A percentile compares a stretch with the other conserved stretches of the same genome.
These are phyloP conservation scores for Isaurus tuberculatus DNA, from an alignment of 92 coral and sea anemone species.

Conservation along the genomic window DNA sequence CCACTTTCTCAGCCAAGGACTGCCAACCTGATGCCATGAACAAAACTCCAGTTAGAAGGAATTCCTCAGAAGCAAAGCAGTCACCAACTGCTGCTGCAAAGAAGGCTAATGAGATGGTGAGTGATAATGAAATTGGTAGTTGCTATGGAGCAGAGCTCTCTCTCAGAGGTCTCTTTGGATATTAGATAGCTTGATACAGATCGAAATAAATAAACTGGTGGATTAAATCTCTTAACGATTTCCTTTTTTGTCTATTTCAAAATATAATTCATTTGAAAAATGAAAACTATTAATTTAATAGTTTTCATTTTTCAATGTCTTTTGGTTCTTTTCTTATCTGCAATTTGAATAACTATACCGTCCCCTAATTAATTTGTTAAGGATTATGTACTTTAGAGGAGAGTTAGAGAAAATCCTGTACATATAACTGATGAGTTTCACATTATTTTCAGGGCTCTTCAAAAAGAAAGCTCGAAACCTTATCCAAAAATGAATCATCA, in stretches of 20 bases:
- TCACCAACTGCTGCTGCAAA: slow-evolving; percentile 4
- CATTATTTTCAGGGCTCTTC: slow-evolving; percentile 41
- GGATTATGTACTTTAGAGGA: neutral
- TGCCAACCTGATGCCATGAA: slow-evolving; percentile 58
- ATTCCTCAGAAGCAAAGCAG: slow-evolving; percentile 13
- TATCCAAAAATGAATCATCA: slow-evolving; percentile 13
- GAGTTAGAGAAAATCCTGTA: too few species aligned
- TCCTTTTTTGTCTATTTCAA: too few species aligned
- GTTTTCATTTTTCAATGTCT: too few species aligned
- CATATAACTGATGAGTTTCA: neutral
- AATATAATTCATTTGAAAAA: too few species aligned
- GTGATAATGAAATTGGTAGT: neutral
- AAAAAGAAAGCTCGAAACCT: slow-evolving; percentile 53
- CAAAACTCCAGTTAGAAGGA: slow-evolving; percentile 42
- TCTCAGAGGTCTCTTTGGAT: too few species aligned
- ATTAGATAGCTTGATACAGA: too few species aligned
- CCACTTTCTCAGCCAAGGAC: slow-evolving; percentile 28
- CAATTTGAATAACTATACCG: too few species aligned
- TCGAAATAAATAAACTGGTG: too few species aligned
- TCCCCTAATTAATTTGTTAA: neutral
- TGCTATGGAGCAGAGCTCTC: too few species aligned
- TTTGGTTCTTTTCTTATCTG: too few species aligned
- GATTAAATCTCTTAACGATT: too few species aligned
- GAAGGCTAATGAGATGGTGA: neutral
- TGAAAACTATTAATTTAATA: too few species aligned